Evolutionary conservation across 2,888 invertebrate species (phyloP), one percentile per base, ranked within the genome.

Genomic region (Xestoiulus laeticollis): DNA sequence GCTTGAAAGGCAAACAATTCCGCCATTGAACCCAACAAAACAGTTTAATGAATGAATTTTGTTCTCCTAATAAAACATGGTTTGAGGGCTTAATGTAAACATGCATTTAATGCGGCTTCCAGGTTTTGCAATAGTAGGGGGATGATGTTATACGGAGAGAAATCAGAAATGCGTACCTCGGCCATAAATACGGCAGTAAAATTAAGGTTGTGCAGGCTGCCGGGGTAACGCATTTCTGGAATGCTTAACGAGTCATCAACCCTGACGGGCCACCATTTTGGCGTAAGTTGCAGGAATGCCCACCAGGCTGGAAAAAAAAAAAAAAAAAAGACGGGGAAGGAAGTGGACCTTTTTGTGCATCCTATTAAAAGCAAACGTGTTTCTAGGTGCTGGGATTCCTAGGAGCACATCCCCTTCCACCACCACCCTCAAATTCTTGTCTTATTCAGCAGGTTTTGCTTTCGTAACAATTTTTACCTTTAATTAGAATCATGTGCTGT

Each of bases 171-270:
- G 1, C 59, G 19, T 26, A 8, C 68, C 12, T 26, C 1, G 26
- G 26, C 22, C 8, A 10, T 68, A 68, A 68, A 68, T 26, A 8
- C 8, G 26, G 12, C 22, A 5, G 22, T 68, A 68, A 68, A 68
- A 68, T 22, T 22, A 48, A 19, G n/a, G 59, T 59, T 5, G 59
- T 59, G 59, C 19, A n/a, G 59, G 59, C 59, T 48, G 48, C 48
- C n/a, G 53, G 53, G 53, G 53, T 53, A 32, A 83, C 83, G 43
- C 85, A 85, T 68, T 68, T 1, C 33, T 85, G 32, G 85, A 4
- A 85, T 85, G 33, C 43, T 33, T 14, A 10, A 85, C 6, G 43
- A 85, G 85, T 43, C 85, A 85, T 85, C 85, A 33, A 85, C 85
- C 68, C 68, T 26, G 68, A 22, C 68, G 68, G 48, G 12, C 68